phyloP scores from a whole-genome alignment of 2,113 vertebrate species.

The Antigone vipio region DNA sequence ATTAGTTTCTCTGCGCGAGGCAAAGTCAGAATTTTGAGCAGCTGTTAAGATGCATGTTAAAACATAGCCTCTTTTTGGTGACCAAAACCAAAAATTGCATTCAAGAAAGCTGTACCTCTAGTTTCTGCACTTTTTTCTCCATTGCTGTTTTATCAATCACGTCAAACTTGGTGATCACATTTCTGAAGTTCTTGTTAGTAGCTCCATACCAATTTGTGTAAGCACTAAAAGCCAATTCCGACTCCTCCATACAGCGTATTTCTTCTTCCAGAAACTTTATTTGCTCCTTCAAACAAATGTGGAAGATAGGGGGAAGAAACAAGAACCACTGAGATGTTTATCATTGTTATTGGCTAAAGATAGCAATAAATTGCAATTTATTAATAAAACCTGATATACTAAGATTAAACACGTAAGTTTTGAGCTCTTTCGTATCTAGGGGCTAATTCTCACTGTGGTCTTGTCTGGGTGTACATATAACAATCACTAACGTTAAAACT shows the following conservation, averaged over 20 bases:
- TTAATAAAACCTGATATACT: not conserved
- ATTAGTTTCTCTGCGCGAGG: not conserved
- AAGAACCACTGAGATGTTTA: not conserved
- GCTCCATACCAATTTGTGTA: slow-evolving; percentile 87
- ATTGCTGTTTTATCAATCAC: slow-evolving; percentile 81
- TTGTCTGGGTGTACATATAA: not conserved
- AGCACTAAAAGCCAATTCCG: slow-evolving; percentile 80
- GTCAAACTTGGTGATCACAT: slow-evolving; percentile 75
- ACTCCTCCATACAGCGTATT: slow-evolving; percentile 85
- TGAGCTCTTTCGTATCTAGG: not conserved
- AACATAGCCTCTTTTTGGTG: not conserved
- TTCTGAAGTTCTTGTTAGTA: slow-evolving; percentile 83
- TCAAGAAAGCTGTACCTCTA: slow-evolving; percentile 82
- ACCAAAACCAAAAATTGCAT: not conserved
- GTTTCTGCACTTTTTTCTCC: slow-evolving; percentile 87
- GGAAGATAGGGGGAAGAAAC: not conserved
- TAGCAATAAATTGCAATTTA: not conserved
- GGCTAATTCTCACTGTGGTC: not conserved
- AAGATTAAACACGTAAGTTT: not conserved
- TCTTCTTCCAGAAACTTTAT: slow-evolving; percentile 92
- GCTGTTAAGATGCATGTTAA: not conserved
- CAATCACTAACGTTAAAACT: not conserved
- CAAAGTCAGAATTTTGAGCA: not conserved
- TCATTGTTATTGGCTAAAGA: not conserved
- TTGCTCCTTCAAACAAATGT: slow-evolving; percentile 80